A percentile compares a stretch with the other conserved stretches of the same genome.
Conservation (phyloP, 2,888 invertebrate genomes). For the Tachina lurida region DNA sequence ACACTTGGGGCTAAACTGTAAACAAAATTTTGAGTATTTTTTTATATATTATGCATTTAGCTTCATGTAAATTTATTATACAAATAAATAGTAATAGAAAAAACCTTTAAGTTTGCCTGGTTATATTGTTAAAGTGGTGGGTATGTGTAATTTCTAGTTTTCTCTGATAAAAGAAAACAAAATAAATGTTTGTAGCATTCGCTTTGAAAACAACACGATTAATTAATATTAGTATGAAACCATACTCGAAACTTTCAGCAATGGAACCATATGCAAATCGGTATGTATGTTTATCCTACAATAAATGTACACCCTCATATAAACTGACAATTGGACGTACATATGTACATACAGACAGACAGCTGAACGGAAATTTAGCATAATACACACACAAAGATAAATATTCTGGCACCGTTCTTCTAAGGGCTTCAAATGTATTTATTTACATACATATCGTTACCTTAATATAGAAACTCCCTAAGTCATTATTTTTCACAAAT, state of each 20-base stretch:
- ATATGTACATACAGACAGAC: background rate
- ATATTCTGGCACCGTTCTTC: background rate
- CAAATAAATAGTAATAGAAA: no score
- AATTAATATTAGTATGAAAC: slow-evolving; percentile 50
- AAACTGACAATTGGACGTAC: background rate
- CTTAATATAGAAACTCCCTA: no score
- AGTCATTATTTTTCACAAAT: no score
- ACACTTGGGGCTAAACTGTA: no score
- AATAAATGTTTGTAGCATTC: slow-evolving; percentile 35
- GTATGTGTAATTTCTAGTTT: background rate
- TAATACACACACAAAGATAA: background rate
- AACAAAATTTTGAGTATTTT: no score
- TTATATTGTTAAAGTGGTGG: no score
- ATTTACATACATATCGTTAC: no score
- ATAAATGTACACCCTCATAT: background rate
- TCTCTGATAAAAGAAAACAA: background rate
- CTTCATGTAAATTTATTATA: no score
- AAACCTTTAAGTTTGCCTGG: no score
- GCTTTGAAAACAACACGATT: slow-evolving; percentile 51
- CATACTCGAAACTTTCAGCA: slow-evolving; percentile 55
- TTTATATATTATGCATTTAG: no score
- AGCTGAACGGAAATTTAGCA: background rate
- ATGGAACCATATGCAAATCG: slow-evolving; percentile 1
- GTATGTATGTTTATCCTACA: background rate
- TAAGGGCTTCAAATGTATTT: background rate